Conservation (phyloP, 2,888 invertebrate genomes). For the Ennomos fuscantarius region DNA sequence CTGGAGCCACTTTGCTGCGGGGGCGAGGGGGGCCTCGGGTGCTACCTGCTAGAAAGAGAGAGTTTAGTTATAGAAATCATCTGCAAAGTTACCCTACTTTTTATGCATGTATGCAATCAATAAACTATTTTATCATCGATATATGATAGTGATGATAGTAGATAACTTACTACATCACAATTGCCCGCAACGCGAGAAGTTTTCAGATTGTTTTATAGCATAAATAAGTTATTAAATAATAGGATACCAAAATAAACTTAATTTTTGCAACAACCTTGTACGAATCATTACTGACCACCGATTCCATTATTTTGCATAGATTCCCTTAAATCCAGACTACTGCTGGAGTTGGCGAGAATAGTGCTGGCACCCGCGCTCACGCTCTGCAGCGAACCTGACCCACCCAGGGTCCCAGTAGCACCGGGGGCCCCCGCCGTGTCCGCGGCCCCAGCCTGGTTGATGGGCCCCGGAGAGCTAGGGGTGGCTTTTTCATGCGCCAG, state of each 20-base stretch:
- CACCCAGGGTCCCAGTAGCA: constrained; percentile 24
- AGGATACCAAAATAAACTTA: too few relatives aligned
- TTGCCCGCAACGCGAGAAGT: too few relatives aligned
- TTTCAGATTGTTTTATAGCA: too few relatives aligned
- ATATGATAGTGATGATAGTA: too few relatives aligned
- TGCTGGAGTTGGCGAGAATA: constrained; percentile 84
- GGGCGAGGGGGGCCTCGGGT: constrained; percentile 47
- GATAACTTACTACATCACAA: too few relatives aligned
- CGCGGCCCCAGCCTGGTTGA: constrained; percentile 21
- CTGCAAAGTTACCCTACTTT: too few relatives aligned
- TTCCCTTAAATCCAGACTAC: constrained; percentile 66
- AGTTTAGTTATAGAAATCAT: too few relatives aligned
- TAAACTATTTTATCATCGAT: too few relatives aligned
- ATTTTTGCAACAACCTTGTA: too few relatives aligned
- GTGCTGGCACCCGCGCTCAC: constrained; percentile 85
- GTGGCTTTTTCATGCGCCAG: constrained; percentile 50
- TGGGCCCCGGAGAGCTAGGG: constrained; percentile 23
- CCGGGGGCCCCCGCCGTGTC: constrained; percentile 12
- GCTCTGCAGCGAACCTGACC: constrained; percentile 80
- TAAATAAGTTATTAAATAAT: too few relatives aligned
- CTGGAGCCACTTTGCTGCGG: constrained; percentile 64
- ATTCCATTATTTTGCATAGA: constrained; percentile 26
- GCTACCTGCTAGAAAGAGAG: not conserved
- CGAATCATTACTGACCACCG: constrained; percentile 4
- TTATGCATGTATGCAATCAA: too few relatives aligned